phyloP scores from a whole-genome alignment of 2,113 vertebrate genomes.

The Coregonus clupeaformis region DNA sequence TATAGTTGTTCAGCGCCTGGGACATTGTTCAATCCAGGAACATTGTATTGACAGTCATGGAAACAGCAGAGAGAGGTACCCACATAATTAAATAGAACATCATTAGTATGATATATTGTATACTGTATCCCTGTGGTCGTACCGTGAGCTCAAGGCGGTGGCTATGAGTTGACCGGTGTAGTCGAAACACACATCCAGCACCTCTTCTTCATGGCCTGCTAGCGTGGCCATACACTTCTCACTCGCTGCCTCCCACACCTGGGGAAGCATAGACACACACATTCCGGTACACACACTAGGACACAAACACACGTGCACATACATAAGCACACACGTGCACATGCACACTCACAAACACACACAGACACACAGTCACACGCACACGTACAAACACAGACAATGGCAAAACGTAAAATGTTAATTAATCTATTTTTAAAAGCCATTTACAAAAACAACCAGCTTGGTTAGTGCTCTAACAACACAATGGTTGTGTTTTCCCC shows the following conservation, averaged over 20 bases:
- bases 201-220: constrained; percentile 83
- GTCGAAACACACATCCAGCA: constrained; percentile 93
- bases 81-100: too few relatives aligned
- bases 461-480: not conserved
- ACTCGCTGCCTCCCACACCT: constrained; percentile 86
- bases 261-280: constrained; percentile 31
- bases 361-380: not conserved
- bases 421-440: too few relatives aligned
- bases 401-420: not conserved
- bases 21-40: too few relatives aligned
- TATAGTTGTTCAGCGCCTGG: too few relatives aligned
- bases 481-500: too few relatives aligned
- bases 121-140: constrained; percentile 39
- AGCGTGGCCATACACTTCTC: constrained; percentile 82
- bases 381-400: not conserved
- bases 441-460: not conserved
- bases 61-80: too few relatives aligned
- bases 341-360: constrained; percentile 7
- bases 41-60: too few relatives aligned
- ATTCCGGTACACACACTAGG: constrained; percentile 1
- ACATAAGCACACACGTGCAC: not conserved
- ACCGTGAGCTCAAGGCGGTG: constrained; percentile 91
- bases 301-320: not conserved
- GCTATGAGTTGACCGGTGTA: constrained; percentile 86
- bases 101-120: not conserved